Percentiles rank a stretch among this genome's conserved stretches.
Evolutionary conservation across 2,113 vertebrate genomes (phyloP).

Genomic region (Siniperca chuatsi): DNA sequence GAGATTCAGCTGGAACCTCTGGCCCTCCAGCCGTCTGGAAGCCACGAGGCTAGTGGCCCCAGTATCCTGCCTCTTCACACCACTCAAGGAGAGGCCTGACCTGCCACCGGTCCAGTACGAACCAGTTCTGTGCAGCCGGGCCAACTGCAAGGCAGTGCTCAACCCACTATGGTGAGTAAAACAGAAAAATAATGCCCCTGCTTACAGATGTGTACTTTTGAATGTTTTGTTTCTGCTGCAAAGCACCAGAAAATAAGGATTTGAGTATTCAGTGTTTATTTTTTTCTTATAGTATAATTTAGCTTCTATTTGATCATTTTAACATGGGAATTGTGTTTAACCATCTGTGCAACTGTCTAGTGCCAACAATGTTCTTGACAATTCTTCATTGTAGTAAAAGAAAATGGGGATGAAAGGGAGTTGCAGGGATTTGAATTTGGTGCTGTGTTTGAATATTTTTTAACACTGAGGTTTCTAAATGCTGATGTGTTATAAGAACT

Average conservation of each 20-base stretch:
- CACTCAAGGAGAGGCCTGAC: slow-evolving; percentile 93
- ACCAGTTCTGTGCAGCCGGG: slow-evolving; percentile 93
- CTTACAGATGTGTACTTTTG: not conserved
- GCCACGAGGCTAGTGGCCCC: slow-evolving; percentile 96
- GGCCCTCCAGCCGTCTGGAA: slow-evolving; percentile 96
- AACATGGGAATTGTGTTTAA: not conserved
- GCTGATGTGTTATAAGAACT: slow-evolving; percentile 19
- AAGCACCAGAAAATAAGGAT: not conserved
- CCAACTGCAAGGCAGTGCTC: slow-evolving; percentile 94
- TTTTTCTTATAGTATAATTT: not conserved
- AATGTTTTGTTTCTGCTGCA: not conserved
- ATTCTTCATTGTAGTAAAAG: not conserved
- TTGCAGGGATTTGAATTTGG: not conserved
- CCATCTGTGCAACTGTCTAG: not conserved
- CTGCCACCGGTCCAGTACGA: slow-evolving; percentile 96
- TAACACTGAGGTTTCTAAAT: slow-evolving; percentile 21
- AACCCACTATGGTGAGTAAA: slow-evolving; percentile 94
- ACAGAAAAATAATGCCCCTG: not conserved
- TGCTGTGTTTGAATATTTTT: not conserved
- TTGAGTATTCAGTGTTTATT: not conserved
- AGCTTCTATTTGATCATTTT: too few species aligned
- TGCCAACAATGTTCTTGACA: not conserved
- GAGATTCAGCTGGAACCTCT: slow-evolving; percentile 98
- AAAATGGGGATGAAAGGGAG: not conserved
- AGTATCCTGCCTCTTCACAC: slow-evolving; percentile 94